Percentiles rank a stretch among this genome's conserved stretches.
phyloP scores from a whole-genome alignment of 2,113 vertebrate genomes.

The Fregetta grallaria region DNA sequence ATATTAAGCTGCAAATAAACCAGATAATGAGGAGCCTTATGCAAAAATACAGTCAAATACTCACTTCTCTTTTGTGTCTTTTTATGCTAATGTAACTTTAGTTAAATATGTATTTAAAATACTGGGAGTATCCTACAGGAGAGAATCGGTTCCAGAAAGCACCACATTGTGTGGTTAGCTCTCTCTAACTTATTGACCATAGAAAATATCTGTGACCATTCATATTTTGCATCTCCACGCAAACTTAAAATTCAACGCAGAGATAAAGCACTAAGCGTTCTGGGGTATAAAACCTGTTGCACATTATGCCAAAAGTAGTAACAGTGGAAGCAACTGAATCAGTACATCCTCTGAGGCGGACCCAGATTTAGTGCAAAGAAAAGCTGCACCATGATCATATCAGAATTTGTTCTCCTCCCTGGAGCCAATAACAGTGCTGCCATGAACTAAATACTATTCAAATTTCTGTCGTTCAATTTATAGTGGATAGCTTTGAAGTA shows the following conservation, averaged over 20 bases:
- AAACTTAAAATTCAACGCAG: background rate
- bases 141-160: background rate
- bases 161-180: background rate
- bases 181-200: background rate
- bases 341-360: background rate
- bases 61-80: background rate
- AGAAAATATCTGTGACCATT: background rate
- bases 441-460: background rate
- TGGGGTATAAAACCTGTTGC: background rate
- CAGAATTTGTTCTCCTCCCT: constrained; percentile 9
- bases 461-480: background rate
- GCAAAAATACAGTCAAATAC: background rate
- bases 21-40: background rate
- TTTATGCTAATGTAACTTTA: background rate
- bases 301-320: background rate
- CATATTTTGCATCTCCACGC: background rate
- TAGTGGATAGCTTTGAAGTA: constrained; percentile 1
- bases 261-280: background rate
- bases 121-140: background rate
- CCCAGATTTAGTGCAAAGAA: background rate
- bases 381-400: background rate
- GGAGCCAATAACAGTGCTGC: background rate
- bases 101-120: background rate
- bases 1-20: background rate
- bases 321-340: background rate